phyloP scores from a whole-genome alignment of 2,113 vertebrate species.

The Amphiprion ocellaris region DNA sequence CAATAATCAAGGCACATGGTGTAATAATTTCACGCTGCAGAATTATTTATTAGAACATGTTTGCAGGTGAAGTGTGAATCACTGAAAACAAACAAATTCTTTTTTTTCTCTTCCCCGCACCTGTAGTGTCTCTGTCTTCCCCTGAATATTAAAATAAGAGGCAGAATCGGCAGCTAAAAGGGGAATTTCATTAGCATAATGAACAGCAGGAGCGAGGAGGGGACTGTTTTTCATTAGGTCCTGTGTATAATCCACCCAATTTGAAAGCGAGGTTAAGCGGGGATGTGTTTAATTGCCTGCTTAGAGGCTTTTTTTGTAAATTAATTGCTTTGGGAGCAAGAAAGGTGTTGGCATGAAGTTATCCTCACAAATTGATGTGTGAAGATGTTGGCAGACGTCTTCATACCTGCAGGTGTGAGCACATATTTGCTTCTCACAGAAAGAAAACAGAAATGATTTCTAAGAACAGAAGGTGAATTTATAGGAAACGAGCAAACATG shows the following conservation, averaged over 20 bases:
- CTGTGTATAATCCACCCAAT: conserved; percentile 58
- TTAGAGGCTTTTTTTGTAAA: conserved; percentile 60
- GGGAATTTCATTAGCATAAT: conserved; percentile 71
- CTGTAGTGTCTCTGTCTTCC: conserved; percentile 10
- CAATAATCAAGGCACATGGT: conserved; percentile 62
- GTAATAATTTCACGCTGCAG: conserved; percentile 51
- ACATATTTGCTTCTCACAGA: neutral
- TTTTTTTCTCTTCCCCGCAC: neutral
- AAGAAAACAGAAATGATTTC: neutral
- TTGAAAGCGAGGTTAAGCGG: conserved; percentile 66
- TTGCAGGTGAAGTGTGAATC: conserved; percentile 39
- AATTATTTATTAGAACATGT: conserved; percentile 55
- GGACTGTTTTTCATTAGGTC: conserved; percentile 66
- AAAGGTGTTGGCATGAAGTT: conserved; percentile 21
- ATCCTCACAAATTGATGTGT: conserved; percentile 35
- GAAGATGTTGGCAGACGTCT: conserved; percentile 9
- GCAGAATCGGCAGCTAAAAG: conserved; percentile 54
- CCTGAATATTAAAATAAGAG: conserved; percentile 64
- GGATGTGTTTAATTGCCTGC: conserved; percentile 67
- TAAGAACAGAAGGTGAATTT: neutral
- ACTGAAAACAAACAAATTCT: conserved; percentile 49
- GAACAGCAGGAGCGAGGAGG: conserved; percentile 47
- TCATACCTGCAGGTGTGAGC: neutral
- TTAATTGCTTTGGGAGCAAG: conserved; percentile 51
- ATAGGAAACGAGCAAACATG: neutral